phyloP scores from a whole-genome alignment of 2,888 invertebrate genomes.

The Anthophora plumipes region DNA sequence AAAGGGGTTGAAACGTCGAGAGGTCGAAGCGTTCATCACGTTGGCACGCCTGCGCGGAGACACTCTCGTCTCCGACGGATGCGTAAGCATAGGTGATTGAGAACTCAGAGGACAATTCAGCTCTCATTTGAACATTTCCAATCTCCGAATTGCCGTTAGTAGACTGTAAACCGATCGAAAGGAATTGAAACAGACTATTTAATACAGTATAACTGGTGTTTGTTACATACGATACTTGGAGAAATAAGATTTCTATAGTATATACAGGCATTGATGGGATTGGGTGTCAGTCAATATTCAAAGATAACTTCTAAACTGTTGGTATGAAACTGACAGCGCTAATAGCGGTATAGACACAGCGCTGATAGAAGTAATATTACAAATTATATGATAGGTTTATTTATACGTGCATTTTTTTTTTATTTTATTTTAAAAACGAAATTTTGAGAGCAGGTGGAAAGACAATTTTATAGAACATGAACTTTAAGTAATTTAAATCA shows the following conservation, averaged over 20 bases:
- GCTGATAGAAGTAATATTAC: not conserved
- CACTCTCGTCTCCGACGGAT: not conserved
- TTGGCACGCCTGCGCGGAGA: slow-evolving; percentile 14
- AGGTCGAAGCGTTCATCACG: not conserved
- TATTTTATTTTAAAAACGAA: not conserved
- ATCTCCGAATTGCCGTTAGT: slow-evolving; percentile 23
- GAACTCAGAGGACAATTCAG: slow-evolving; percentile 27
- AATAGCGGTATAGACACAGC: no score
- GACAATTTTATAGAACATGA: not conserved
- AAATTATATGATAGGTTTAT: not conserved
- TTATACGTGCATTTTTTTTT: not conserved
- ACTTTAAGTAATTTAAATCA: not conserved
- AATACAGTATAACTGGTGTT: not conserved
- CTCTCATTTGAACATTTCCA: slow-evolving; percentile 44
- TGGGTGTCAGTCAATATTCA: not conserved
- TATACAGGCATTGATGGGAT: not conserved
- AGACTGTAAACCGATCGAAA: not conserved
- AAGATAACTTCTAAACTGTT: not conserved
- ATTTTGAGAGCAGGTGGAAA: not conserved
- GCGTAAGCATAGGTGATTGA: slow-evolving; percentile 28
- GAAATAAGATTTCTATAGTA: not conserved
- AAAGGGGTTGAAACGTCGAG: not conserved
- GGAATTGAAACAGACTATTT: not conserved
- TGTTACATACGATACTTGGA: not conserved
- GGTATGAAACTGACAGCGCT: not conserved